Conservation (phyloP, 2,113 vertebrate species). For the Saguinus imperator region DNA sequence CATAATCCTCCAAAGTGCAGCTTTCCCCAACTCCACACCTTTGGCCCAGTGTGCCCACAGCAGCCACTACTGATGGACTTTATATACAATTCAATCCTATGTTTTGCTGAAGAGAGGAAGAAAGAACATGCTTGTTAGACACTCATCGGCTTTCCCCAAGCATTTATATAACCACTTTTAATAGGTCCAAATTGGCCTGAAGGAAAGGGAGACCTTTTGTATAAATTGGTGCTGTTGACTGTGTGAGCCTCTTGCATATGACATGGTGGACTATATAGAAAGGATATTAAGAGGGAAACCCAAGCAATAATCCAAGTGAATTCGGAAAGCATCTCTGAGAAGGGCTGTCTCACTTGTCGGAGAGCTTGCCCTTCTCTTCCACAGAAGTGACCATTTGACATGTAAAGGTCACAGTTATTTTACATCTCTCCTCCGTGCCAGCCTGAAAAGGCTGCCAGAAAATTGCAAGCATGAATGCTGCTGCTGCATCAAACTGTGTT, state of each 20-base stretch:
- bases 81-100: neutral
- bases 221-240: neutral
- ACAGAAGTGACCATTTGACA: neutral
- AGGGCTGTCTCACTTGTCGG: neutral
- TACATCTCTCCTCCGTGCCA: neutral
- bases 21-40: neutral
- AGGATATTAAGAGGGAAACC: neutral
- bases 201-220: neutral
- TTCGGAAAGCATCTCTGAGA: neutral
- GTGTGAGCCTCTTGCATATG: neutral
- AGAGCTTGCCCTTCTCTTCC: neutral
- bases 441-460: neutral
- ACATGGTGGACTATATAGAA: neutral
- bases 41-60: neutral
- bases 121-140: neutral
- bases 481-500: rapidly evolving
- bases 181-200: neutral
- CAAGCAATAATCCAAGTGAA: neutral
- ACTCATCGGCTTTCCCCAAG: neutral
- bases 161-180: neutral
- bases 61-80: neutral
- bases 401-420: neutral
- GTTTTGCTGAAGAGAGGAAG: neutral
- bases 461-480: rapidly evolving
- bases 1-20: neutral